phyloP scores from a whole-genome alignment of 2,888 invertebrate genomes.

The Chelonus formosanus region DNA sequence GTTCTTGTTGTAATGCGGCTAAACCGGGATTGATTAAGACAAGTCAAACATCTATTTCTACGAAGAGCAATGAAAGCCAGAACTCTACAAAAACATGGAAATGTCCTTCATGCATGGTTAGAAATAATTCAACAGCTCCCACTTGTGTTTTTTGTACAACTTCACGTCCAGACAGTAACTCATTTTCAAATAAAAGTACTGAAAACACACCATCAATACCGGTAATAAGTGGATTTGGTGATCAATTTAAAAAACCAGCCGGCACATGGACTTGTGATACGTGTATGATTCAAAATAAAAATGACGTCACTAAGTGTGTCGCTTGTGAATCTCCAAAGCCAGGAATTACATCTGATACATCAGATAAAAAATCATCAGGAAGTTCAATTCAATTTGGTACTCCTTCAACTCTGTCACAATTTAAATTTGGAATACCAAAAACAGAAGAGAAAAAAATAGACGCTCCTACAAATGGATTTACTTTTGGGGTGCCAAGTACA shows the following conservation, averaged over 20 bases:
- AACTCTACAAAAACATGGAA: constrained; percentile 70
- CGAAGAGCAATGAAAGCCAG: constrained; percentile 14
- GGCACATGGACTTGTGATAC: constrained; percentile 70
- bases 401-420: constrained; percentile 45
- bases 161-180: constrained; percentile 54
- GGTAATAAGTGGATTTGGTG: constrained; percentile 51
- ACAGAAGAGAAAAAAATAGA: constrained; percentile 32
- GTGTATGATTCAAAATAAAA: constrained; percentile 70
- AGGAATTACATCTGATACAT: constrained; percentile 50
- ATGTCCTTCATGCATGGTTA: constrained; percentile 72
- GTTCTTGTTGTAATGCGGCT: constrained; percentile 55
- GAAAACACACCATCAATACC: background rate
- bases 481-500: constrained; percentile 50
- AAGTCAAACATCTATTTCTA: background rate
- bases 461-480: constrained; percentile 43
- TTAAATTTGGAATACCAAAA: constrained; percentile 68
- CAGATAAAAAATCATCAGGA: constrained; percentile 12
- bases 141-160: constrained; percentile 70
- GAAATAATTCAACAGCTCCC: constrained; percentile 66
- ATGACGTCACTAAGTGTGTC: constrained; percentile 65
- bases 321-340: constrained; percentile 71
- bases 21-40: constrained; percentile 53
- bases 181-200: constrained; percentile 4
- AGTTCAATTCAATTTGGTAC: constrained; percentile 46
- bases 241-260: constrained; percentile 61